These are phyloP conservation scores for Drosophila bocqueti DNA, from an alignment of 1,140 invertebrate species.

Conservation along the genomic window DNA sequence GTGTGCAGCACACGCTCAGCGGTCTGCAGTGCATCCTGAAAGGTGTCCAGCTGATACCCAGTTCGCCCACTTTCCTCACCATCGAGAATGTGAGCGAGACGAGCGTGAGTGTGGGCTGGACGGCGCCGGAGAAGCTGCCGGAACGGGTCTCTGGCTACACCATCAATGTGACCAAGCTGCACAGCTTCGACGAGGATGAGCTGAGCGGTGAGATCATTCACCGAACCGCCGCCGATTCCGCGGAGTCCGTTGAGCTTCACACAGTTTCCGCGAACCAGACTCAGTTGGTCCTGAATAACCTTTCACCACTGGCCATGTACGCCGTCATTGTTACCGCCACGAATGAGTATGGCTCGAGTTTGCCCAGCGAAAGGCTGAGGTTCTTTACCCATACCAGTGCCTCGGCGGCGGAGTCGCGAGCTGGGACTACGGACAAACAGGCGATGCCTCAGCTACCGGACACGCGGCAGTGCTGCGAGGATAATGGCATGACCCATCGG, in stretches of 20 bases:
- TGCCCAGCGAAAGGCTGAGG: slow-evolving; percentile 89
- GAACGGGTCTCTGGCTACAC: slow-evolving; percentile 89
- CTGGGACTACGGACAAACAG: slow-evolving; percentile 61
- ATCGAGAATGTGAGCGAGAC: slow-evolving; percentile 90
- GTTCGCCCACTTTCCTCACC: slow-evolving; percentile 89
- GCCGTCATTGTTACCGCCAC: slow-evolving; percentile 90
- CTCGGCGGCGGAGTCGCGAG: slow-evolving; percentile 57
- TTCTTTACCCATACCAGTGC: slow-evolving; percentile 79
- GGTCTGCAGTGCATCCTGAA: slow-evolving; percentile 92
- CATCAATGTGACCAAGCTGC: slow-evolving; percentile 90
- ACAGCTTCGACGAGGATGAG: slow-evolving; percentile 87
- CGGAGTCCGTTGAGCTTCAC: slow-evolving; percentile 85
- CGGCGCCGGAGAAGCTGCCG: slow-evolving; percentile 87
- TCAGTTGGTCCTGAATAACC: slow-evolving; percentile 87
- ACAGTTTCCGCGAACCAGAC: slow-evolving; percentile 86
- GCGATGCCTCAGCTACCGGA: slow-evolving; percentile 87
- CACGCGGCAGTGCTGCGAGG: slow-evolving; percentile 89
- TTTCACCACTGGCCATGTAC: slow-evolving; percentile 92
- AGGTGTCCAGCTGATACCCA: slow-evolving; percentile 92
- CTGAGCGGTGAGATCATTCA: slow-evolving; percentile 59
- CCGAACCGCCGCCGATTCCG: not conserved
- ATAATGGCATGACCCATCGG: slow-evolving; percentile 90
- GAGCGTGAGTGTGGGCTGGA: slow-evolving; percentile 90
- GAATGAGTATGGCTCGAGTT: slow-evolving; percentile 90
- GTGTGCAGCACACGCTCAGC: slow-evolving; percentile 92